phyloP scores from a whole-genome alignment of 2,113 vertebrate genomes.

The Daubentonia madagascariensis region DNA sequence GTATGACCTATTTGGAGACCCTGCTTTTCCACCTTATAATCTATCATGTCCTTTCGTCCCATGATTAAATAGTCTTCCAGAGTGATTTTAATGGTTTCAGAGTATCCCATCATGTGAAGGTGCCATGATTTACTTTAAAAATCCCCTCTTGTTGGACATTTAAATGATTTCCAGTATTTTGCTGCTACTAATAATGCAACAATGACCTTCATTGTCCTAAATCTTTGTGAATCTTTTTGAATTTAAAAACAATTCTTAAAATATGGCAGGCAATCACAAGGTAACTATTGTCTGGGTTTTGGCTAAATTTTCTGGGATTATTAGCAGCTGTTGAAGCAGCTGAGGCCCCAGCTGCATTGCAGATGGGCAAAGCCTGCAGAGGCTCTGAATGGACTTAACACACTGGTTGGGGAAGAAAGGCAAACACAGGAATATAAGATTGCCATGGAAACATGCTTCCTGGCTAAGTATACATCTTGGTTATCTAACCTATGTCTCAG shows the following conservation, averaged over 20 bases:
- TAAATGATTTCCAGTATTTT: neutral
- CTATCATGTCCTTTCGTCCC: neutral
- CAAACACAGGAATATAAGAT: neutral
- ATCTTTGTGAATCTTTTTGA: neutral
- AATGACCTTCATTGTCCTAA: neutral
- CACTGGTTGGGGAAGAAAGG: neutral
- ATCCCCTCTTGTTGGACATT: neutral
- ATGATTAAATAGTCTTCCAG: neutral
- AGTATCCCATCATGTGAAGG: neutral
- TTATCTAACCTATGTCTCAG: neutral
- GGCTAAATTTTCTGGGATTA: neutral
- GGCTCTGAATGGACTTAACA: neutral
- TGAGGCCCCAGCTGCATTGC: conserved; percentile 33
- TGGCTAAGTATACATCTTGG: neutral
- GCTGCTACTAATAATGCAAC: neutral
- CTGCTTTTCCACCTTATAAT: neutral
- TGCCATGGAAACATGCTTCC: conserved; percentile 48
- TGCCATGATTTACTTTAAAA: conserved; percentile 6
- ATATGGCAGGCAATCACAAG: neutral
- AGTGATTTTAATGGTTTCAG: neutral
- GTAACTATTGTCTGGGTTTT: neutral
- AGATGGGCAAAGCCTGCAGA: neutral
- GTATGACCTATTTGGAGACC: neutral
- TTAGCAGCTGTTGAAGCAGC: conserved; percentile 10
- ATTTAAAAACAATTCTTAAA: conserved; percentile 24